Conservation (phyloP, 2,888 invertebrate species). For the Chymomyza procnemis region DNA sequence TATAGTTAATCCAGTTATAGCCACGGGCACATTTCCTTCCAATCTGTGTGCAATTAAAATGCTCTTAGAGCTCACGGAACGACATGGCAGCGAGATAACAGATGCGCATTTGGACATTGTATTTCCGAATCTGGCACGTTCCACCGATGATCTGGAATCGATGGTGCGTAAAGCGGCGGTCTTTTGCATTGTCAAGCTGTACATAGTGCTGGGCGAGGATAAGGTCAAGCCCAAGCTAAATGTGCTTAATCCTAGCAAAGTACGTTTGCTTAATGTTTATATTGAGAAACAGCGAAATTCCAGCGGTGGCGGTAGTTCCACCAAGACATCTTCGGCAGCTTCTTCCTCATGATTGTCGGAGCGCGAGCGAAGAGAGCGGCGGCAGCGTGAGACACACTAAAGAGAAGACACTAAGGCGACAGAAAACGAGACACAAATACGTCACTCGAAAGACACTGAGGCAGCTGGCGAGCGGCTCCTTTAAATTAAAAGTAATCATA, state of each 20-base stretch:
- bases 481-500: constrained; percentile 26
- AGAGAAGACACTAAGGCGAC: not conserved
- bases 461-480: not conserved
- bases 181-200: constrained; percentile 97
- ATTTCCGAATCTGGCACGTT: constrained; percentile 93
- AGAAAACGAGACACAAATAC: not conserved
- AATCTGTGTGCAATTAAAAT: constrained; percentile 96
- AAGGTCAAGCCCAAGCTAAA: constrained; percentile 89
- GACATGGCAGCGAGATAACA: constrained; percentile 85
- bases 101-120: constrained; percentile 88
- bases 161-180: constrained; percentile 97
- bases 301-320: constrained; percentile 71
- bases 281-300: constrained; percentile 72
- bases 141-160: constrained; percentile 94
- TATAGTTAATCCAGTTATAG: constrained; percentile 88
- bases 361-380: not conserved
- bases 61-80: constrained; percentile 90
- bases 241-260: constrained; percentile 91
- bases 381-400: not conserved
- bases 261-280: constrained; percentile 74
- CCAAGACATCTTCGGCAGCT: constrained; percentile 75
- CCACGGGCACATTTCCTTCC: constrained; percentile 91
- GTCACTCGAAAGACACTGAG: not conserved
- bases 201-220: constrained; percentile 92
- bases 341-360: constrained; percentile 74